Evolutionary conservation across 35 echinoderm and acorn worm species (phyloP).

Genomic region (Ophioderma brevispina): DNA sequence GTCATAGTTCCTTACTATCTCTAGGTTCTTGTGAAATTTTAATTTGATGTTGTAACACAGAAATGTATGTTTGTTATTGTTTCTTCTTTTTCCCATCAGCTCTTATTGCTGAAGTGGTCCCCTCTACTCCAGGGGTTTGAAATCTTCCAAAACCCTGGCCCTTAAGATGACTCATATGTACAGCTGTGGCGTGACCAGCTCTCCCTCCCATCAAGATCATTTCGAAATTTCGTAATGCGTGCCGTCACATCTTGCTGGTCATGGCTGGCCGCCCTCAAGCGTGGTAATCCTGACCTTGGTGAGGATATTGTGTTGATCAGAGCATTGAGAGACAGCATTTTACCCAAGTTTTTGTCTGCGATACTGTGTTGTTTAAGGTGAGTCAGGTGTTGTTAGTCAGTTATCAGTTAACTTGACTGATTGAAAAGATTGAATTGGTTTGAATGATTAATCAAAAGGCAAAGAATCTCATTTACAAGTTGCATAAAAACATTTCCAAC

Average conservation of each 20-base stretch:
- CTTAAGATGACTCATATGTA: constrained; percentile 99
- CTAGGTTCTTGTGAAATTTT: too few relatives aligned
- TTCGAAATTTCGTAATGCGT: constrained; percentile 93
- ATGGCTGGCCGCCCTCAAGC: constrained; percentile 93
- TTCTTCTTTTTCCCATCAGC: too few relatives aligned
- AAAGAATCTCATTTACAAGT: neutral
- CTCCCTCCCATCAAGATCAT: constrained; percentile 90
- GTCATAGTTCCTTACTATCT: too few relatives aligned
- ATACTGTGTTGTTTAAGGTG: constrained; percentile 87
- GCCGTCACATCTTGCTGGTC: constrained; percentile 96
- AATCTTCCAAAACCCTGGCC: constrained; percentile 83
- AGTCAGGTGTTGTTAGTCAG: too few relatives aligned
- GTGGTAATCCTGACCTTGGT: constrained; percentile 86
- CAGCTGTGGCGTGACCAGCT: constrained; percentile 96
- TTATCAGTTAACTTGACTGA: too few relatives aligned
- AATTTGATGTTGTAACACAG: too few relatives aligned
- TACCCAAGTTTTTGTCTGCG: constrained; percentile 96
- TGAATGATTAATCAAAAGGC: neutral
- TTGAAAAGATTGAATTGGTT: too few relatives aligned
- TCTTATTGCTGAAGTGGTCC: constrained; percentile 93
- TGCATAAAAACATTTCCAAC: neutral
- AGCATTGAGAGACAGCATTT: constrained; percentile 90
- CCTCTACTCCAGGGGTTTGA: constrained; percentile 94
- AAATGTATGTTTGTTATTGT: too few relatives aligned
- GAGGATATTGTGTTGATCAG: constrained; percentile 98